These are phyloP conservation scores for Acanthurus lineatus DNA, from an alignment of 2,797 vertebrate species.

Conservation along the genomic window DNA sequence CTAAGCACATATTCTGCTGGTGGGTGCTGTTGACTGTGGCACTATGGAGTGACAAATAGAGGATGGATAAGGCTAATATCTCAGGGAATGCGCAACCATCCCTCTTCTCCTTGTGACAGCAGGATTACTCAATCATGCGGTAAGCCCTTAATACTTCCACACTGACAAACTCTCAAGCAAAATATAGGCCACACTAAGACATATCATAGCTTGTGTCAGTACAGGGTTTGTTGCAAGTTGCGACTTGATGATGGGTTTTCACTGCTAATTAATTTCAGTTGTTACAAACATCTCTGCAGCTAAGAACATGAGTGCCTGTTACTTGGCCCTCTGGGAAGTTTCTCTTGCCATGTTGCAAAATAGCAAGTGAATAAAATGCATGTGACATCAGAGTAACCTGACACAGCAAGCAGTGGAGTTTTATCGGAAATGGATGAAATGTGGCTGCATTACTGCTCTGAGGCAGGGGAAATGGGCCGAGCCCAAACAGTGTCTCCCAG, in stretches of 20 bases:
- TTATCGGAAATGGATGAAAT: slow-evolving; percentile 66
- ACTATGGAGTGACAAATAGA: slow-evolving; percentile 56
- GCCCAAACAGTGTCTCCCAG: too few relatives aligned
- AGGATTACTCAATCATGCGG: slow-evolving; percentile 69
- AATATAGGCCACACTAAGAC: slow-evolving; percentile 39
- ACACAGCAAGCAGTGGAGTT: slow-evolving; percentile 43
- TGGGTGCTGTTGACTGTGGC: slow-evolving; percentile 51
- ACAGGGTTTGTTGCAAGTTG: slow-evolving; percentile 46
- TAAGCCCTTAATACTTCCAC: slow-evolving; percentile 65
- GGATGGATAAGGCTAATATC: slow-evolving; percentile 74
- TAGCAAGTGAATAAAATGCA: slow-evolving; percentile 27
- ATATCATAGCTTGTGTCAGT: slow-evolving; percentile 51
- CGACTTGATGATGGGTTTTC: slow-evolving; percentile 51
- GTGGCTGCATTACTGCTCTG: slow-evolving; percentile 33
- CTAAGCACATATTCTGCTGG: slow-evolving; percentile 28
- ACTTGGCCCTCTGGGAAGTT: slow-evolving; percentile 46
- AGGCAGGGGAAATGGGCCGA: slow-evolving; percentile 49
- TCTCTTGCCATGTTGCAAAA: slow-evolving; percentile 40
- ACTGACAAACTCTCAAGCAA: slow-evolving; percentile 62
- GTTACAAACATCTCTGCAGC: slow-evolving; percentile 48
- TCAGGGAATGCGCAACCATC: slow-evolving; percentile 64
- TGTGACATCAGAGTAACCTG: slow-evolving; percentile 65
- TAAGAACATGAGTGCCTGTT: slow-evolving; percentile 36
- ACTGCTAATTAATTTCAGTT: slow-evolving; percentile 62
- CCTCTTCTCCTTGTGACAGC: slow-evolving; percentile 66